phyloP scores from a whole-genome alignment of 2,888 invertebrate genomes.

The Metacarcinus magister region DNA sequence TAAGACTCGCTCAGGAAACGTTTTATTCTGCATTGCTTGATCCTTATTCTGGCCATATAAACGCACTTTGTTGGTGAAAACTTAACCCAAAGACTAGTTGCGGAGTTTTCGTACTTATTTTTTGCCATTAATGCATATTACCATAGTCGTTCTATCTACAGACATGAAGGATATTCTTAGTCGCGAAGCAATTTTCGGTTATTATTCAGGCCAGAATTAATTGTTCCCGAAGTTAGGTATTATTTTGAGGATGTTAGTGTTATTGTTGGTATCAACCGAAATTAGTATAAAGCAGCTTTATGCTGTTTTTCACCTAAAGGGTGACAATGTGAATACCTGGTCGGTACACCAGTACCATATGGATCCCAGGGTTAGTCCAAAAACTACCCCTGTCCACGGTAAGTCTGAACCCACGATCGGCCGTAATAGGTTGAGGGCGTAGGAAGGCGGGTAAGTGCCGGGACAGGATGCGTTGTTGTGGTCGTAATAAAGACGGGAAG shows the following conservation, averaged over 20 bases:
- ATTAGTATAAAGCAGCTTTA: background rate
- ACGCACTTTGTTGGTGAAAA: too few species aligned
- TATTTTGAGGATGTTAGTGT: background rate
- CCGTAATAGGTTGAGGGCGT: slow-evolving; percentile 85
- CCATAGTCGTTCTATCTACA: background rate
- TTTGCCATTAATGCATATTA: background rate
- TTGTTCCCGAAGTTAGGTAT: background rate
- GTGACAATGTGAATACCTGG: slow-evolving; percentile 83
- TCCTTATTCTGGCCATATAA: too few species aligned
- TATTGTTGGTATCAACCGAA: background rate
- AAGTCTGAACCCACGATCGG: slow-evolving; percentile 83
- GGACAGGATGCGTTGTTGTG: slow-evolving; percentile 83
- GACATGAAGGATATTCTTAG: background rate
- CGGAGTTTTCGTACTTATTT: background rate
- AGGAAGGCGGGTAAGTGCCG: slow-evolving; percentile 83
- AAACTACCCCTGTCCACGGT: slow-evolving; percentile 84
- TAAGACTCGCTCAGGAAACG: too few species aligned
- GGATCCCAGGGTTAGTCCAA: slow-evolving; percentile 84
- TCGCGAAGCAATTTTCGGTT: background rate
- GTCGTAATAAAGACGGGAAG: slow-evolving; percentile 83
- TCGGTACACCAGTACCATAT: slow-evolving; percentile 86
- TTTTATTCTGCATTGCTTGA: too few species aligned
- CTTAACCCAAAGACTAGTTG: background rate
- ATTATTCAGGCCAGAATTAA: background rate
- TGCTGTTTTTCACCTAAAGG: background rate